Evolutionary conservation across 2,888 invertebrate species (phyloP).

Genomic region (Leucophenga maculata): DNA sequence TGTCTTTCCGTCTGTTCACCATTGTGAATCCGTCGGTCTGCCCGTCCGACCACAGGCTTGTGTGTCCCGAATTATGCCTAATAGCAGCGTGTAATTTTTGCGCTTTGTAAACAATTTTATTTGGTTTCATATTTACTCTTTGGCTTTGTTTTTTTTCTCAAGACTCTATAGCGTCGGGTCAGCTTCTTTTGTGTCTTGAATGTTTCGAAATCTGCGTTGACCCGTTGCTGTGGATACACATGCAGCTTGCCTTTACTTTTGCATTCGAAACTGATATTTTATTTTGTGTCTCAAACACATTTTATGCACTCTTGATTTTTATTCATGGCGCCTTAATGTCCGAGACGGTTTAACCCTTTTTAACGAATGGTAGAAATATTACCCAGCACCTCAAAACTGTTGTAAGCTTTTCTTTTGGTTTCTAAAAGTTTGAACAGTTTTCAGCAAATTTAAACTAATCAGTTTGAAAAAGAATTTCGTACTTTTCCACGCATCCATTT

Average conservation of each 20-base stretch:
- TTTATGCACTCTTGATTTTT: not conserved
- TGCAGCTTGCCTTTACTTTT: not conserved
- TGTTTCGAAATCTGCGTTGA: too few relatives aligned
- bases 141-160: not conserved
- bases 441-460: too few relatives aligned
- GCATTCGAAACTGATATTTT: constrained; percentile 28
- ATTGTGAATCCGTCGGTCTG: constrained; percentile 35
- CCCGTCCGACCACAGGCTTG: constrained; percentile 55
- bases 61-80: constrained; percentile 58
- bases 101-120: constrained; percentile 63
- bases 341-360: not conserved
- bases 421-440: not conserved
- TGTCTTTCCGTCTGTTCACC: not conserved
- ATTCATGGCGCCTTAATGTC: not conserved
- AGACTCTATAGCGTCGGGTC: too few relatives aligned
- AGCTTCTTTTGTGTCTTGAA: too few relatives aligned
- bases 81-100: constrained; percentile 63
- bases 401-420: not conserved
- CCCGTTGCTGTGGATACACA: too few relatives aligned
- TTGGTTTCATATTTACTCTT: constrained; percentile 49
- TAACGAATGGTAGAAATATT: not conserved
- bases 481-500: too few relatives aligned
- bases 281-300: not conserved
- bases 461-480: too few relatives aligned
- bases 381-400: not conserved